phyloP scores from a whole-genome alignment of 2,797 vertebrate genomes.

The Pipistrellus pipistrellus region DNA sequence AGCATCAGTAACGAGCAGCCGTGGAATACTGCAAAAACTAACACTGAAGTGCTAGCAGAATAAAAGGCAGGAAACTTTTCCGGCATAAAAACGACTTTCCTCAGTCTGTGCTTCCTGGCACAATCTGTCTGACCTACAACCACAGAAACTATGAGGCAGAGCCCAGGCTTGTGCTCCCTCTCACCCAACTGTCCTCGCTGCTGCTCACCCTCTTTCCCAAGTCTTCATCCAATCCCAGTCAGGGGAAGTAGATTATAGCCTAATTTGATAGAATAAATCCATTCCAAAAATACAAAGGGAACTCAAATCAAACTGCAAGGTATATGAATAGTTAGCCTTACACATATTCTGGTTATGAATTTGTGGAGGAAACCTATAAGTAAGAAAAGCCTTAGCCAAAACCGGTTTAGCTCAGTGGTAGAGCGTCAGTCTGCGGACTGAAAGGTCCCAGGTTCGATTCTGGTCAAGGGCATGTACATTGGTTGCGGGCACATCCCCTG shows the following conservation, averaged over 20 bases:
- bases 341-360: background rate
- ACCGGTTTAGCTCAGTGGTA: too few species aligned
- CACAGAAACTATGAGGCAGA: background rate
- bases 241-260: background rate
- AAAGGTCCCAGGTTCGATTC: too few species aligned
- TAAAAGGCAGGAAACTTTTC: background rate
- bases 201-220: background rate
- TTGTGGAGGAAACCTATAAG: background rate
- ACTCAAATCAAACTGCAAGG: background rate
- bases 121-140: background rate
- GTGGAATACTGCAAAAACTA: background rate
- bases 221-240: slow-evolving; percentile 76
- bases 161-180: background rate
- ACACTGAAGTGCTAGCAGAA: background rate
- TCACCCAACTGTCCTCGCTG: background rate
- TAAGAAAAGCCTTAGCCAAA: background rate
- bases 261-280: background rate
- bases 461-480: too few species aligned
- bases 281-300: background rate
- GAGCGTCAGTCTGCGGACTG: too few species aligned
- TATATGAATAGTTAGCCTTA: background rate
- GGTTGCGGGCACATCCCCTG: too few species aligned
- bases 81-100: background rate
- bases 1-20: background rate
- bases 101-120: background rate